Evolutionary conservation across 2,797 vertebrate species (phyloP).

Genomic region (Poecilia gillii): DNA sequence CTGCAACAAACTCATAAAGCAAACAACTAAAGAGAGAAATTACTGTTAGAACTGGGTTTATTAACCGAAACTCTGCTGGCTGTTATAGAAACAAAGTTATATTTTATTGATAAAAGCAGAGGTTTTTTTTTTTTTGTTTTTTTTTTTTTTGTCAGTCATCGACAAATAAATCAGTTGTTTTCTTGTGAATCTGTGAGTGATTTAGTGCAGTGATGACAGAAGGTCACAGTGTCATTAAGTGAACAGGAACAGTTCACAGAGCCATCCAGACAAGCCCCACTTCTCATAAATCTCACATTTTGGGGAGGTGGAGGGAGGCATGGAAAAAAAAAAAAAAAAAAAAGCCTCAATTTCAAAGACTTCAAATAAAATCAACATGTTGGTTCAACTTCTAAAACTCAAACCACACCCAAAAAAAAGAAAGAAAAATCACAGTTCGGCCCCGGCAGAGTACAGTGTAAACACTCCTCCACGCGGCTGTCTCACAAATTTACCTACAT

Average conservation of each 20-base stretch:
- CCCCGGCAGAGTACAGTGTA: neutral
- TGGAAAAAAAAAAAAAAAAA: too few species aligned
- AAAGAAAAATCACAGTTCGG: neutral
- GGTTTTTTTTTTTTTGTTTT: too few species aligned
- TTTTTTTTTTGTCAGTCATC: neutral
- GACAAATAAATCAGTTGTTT: neutral
- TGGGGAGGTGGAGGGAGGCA: neutral
- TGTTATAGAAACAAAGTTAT: neutral
- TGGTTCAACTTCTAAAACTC: neutral
- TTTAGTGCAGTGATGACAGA: conserved; percentile 17
- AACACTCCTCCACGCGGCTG: neutral
- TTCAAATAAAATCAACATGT: neutral
- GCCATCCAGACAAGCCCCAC: neutral
- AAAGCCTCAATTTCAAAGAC: neutral
- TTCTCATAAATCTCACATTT: neutral
- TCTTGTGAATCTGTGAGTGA: conserved; percentile 7
- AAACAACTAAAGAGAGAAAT: neutral
- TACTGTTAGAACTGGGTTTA: neutral
- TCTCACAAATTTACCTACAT: conserved; percentile 9
- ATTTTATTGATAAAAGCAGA: neutral
- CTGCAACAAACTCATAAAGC: neutral
- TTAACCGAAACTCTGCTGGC: neutral
- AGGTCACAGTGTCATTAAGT: conserved; percentile 19
- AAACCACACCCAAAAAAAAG: neutral
- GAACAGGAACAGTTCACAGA: conserved; percentile 16